Conservation (phyloP, 2,888 invertebrate genomes). For the Rhabditoides inermis region DNA sequence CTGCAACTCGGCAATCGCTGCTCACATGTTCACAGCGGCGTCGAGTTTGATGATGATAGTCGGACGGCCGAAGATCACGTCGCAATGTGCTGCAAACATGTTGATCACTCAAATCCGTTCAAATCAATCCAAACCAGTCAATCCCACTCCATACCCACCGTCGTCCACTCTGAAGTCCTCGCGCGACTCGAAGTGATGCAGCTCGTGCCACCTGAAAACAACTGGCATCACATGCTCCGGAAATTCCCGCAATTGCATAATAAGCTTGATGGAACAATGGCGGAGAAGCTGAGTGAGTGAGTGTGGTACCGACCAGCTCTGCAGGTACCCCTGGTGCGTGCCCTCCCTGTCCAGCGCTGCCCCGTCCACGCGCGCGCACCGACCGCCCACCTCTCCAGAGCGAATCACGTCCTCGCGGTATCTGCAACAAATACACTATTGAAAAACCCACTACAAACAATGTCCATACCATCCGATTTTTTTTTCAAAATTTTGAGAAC, state of each 20-base stretch:
- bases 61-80: slow-evolving; percentile 78
- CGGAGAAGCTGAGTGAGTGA: not conserved
- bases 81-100: slow-evolving; percentile 68
- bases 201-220: slow-evolving; percentile 70
- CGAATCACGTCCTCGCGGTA: slow-evolving; percentile 85
- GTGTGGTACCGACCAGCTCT: slow-evolving; percentile 67
- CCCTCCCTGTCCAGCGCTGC: slow-evolving; percentile 58
- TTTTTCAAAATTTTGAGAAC: no score
- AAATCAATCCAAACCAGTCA: no score
- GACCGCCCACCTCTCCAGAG: slow-evolving; percentile 73
- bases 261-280: not conserved
- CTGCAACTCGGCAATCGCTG: no score
- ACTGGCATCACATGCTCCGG: not conserved
- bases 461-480: no score
- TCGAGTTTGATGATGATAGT: slow-evolving; percentile 85
- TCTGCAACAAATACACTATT: slow-evolving; percentile 55
- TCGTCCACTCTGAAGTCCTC: slow-evolving; percentile 45
- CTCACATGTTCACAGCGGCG: slow-evolving; percentile 62
- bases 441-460: no score
- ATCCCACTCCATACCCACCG: no score
- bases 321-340: slow-evolving; percentile 76
- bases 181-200: slow-evolving; percentile 71
- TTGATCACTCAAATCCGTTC: no score
- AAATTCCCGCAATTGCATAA: no score
- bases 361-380: slow-evolving; percentile 62